Evolutionary conservation across 2,888 invertebrate genomes (phyloP), one percentile per base, ranked within the genome.

Genomic region (Clepsis dumicolana): DNA sequence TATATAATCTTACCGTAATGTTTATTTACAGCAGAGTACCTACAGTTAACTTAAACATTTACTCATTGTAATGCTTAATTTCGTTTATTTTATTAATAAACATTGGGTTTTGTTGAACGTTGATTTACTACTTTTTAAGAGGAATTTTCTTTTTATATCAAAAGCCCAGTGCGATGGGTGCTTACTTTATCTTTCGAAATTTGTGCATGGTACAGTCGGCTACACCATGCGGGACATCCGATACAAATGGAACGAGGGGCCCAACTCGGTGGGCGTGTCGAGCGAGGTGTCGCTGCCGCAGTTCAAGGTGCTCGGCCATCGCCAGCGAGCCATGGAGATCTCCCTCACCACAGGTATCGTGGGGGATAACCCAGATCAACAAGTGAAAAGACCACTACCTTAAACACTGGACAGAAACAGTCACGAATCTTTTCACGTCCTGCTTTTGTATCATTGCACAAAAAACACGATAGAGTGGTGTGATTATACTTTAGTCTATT

Each of bases 211-310:
- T 88, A 94, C 96, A 98, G 98, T 98, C 97, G 98, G 98, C 95
- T 98, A 98, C 96, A 98, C 98, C 94, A 98, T 98, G 98, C 96
- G 97, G 95, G 98, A 98, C 96, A 98, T 98, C 95, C 96, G 97
- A 90, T 98, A 98, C 96, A 97, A 97, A 94, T 98, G 98, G 98
- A 97, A 98, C 95, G 97, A 98, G 94, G 98, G 98, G 85, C 97
- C 97, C 89, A 97, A 97, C 95, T 98, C 98, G 92, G 98, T 98
- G 94, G 98, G 98, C 94, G 98, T 98, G 89, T 98, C 98, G 94
- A 97, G 97, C 94, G 98, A 98, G 94, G 98, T 98, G 94, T 98
- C 98, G 88, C 96, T 98, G 93, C 98, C 98, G 94, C 98, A 98
- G 95, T 98, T 98, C 96, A 98, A 98, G 96, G 98, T 98, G 94